Conservation (phyloP, 2,797 vertebrate species). For the Ctenopoma multispine region DNA sequence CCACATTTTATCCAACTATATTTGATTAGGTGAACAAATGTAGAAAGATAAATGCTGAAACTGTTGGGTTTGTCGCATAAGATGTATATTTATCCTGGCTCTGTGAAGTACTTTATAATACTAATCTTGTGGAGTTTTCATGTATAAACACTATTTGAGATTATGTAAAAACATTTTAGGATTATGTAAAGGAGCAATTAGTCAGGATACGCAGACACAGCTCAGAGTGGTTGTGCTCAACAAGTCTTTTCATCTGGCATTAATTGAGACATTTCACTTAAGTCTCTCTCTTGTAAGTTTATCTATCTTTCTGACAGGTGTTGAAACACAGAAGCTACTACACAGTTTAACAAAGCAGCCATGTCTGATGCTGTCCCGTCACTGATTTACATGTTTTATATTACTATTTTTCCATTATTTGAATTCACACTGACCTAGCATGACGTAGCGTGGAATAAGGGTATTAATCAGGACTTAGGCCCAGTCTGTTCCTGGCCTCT, state of each 20-base stretch:
- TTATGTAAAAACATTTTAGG: conserved; percentile 84
- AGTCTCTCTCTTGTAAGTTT: conserved; percentile 62
- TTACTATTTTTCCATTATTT: conserved; percentile 50
- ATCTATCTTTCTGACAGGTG: conserved; percentile 75
- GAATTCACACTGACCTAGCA: conserved; percentile 70
- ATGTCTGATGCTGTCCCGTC: conserved; percentile 8
- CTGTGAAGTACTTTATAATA: conserved; percentile 65
- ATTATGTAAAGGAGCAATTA: conserved; percentile 85
- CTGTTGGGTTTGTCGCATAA: conserved; percentile 39
- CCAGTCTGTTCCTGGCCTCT: conserved; percentile 63
- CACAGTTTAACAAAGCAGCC: conserved; percentile 40
- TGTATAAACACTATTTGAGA: conserved; percentile 79
- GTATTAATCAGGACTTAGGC: conserved; percentile 76
- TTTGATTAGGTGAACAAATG: conserved; percentile 79
- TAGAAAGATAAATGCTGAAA: conserved; percentile 73
- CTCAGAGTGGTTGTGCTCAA: conserved; percentile 60
- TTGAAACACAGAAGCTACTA: conserved; percentile 70
- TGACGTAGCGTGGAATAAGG: conserved; percentile 64
- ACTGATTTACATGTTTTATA: conserved; percentile 31
- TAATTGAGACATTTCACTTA: conserved; percentile 78
- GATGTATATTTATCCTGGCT: conserved; percentile 83
- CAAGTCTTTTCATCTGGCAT: conserved; percentile 82
- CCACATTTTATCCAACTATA: conserved; percentile 75
- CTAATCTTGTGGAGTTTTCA: conserved; percentile 70
- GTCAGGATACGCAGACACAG: conserved; percentile 63